Base-by-base conservation (phyloP, 2,888 invertebrate species). In the Plagodis dolabraria region DNA sequence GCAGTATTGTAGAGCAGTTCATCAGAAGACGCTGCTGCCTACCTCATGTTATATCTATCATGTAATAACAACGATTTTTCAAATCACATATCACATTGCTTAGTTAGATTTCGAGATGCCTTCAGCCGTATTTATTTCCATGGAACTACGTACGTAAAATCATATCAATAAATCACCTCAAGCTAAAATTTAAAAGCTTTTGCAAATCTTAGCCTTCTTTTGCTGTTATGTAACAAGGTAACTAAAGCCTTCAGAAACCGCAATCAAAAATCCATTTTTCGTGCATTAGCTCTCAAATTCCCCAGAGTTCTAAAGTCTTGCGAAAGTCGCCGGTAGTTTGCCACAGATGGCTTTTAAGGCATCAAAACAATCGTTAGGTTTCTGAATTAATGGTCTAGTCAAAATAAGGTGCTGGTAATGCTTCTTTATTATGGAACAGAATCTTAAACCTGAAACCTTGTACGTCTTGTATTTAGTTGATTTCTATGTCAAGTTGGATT, bases 321-420 rank as follows among this genome's bases (percentile, higher is more conserved):
- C 60, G 68, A 71, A 79, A 78, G 75, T 76, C 78, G 71, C 74
- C 72, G 64, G 65, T 66, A 63, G 57, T 59, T 60, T 64, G 72
- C 83, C 82, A 68, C 85, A 84, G 85, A 85, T 85, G 83, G 82
- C 79, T 81, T 81, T 80, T 80, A 85, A 85, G 77, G 79, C 83
- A 85, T 78, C 79, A 79, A 82, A 85, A 85, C 85, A 83, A 84
- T 83, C 83, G 81, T 85, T 85, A 84, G 80, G 79, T 77, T 75
- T 71, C 72, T 67, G 77, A 80, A 84, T 83, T 84, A 83, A 85
- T 83, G 75, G 77, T 60, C 43, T 47, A 53, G 71, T 68, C 52
- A 65, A 76, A 69, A n/a, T 66, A 63, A 58, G 62, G 60, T 43
- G 61, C 56, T 53, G 12, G 60, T 52, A 48, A 51, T 52, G 45